Percentiles rank a stretch among this genome's conserved stretches.
phyloP scores from a whole-genome alignment of 1,140 invertebrate species.

The Papilio xuthus region DNA sequence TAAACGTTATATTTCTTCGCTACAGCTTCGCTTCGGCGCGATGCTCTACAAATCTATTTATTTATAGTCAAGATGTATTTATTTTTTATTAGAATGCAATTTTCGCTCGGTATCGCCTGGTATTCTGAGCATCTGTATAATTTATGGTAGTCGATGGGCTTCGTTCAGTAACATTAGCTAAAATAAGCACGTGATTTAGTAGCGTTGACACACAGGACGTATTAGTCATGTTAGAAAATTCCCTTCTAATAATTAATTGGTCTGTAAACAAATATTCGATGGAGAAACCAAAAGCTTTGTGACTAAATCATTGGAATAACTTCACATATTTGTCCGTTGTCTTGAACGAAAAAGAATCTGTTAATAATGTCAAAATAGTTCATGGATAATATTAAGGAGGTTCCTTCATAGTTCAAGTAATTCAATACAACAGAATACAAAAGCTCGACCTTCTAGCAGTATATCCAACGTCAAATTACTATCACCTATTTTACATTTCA shows the following conservation, averaged over 20 bases:
- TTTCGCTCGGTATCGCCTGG: conserved; percentile 49
- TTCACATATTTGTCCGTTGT: background rate
- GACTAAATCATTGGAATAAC: background rate
- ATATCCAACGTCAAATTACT: background rate
- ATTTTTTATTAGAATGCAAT: conserved; percentile 66
- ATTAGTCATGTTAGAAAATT: conserved; percentile 40
- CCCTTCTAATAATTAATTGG: conserved; percentile 36
- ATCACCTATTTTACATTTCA: background rate
- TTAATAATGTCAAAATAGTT: too few relatives aligned
- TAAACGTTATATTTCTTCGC: conserved; percentile 53
- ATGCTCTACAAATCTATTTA: conserved; percentile 70
- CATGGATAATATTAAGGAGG: background rate
- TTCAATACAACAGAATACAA: background rate
- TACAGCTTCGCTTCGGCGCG: conserved; percentile 55
- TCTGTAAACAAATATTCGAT: background rate
- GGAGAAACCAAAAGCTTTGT: background rate
- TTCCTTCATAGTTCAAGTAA: background rate
- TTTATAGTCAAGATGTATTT: conserved; percentile 64
- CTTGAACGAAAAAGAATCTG: background rate
- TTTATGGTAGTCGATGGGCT: conserved; percentile 45
- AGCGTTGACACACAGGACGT: conserved; percentile 18
- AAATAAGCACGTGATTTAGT: conserved; percentile 52
- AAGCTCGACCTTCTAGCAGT: background rate
- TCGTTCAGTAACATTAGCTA: conserved; percentile 49
- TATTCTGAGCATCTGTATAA: conserved; percentile 46